Conservation (phyloP, 1,140 invertebrate genomes). For the Hyphantria cunea region DNA sequence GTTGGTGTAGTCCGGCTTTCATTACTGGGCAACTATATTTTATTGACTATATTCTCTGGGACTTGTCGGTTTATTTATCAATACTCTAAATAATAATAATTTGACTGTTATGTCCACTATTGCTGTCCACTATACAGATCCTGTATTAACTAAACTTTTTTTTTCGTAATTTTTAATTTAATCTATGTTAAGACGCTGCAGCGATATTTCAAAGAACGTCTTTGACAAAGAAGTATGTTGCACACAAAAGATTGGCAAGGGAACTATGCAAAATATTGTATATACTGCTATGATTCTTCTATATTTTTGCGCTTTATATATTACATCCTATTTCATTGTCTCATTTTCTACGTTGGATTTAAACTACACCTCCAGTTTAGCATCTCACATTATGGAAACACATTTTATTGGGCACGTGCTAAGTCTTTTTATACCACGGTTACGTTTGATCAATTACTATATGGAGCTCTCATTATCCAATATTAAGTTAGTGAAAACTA, state of each 20-base stretch:
- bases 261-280: constrained; percentile 28
- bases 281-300: constrained; percentile 18
- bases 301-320: constrained; percentile 15
- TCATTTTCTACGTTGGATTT: neutral
- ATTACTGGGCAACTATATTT: constrained; percentile 2
- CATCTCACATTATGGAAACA: constrained; percentile 39
- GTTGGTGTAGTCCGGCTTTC: constrained; percentile 32
- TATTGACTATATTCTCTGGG: neutral
- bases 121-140: neutral
- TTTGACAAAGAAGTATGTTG: constrained; percentile 44
- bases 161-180: constrained; percentile 30
- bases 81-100: neutral
- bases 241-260: constrained; percentile 33
- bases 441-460: constrained; percentile 44
- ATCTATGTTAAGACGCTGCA: constrained; percentile 33
- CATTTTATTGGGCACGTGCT: constrained; percentile 48
- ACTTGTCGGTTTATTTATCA: neutral
- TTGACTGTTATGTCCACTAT: neutral
- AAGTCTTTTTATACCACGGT: constrained; percentile 41
- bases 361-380: constrained; percentile 28
- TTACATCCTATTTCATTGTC: constrained; percentile 3
- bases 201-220: constrained; percentile 35
- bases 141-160: constrained; percentile 15
- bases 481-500: constrained; percentile 17
- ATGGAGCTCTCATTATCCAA: constrained; percentile 41